Base-by-base conservation (phyloP, 2,888 invertebrate species). In the Scrobipalpa atriplicella region DNA sequence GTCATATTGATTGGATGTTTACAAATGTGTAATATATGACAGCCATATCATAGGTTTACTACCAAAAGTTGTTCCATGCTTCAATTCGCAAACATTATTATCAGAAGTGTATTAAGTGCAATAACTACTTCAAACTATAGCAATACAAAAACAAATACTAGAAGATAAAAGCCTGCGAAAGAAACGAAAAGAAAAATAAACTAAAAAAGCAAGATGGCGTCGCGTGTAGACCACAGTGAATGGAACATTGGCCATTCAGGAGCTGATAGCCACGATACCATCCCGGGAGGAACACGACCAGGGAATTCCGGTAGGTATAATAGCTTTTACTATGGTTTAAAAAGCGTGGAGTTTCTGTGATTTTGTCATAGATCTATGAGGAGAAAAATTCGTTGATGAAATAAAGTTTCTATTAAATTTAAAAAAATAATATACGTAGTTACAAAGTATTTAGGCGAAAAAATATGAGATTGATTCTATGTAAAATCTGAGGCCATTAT, bases 161-260 rank as follows among this genome's bases (percentile, higher is more conserved):
- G 29, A 29, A 29, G 29, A 2, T 29, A 2, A 3, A 29, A n/a
- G n/a, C 29, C 29, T 36, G 29, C 16, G 8, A 58, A 16, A 58
- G 38, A 62, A 47, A 43, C 29, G 8, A 47, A 29, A 62, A 41
- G 9, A 61, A 39, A 61, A 47, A 47, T 29, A 19, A 21, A 11
- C 3, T 21, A 36, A 62, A 21, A 43, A 11, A n/a, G 2, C 29
- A 16, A 18, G 7, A 62, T 19, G 38, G 61, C 47, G 39, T 52
- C 11, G 64, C 64, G 64, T 64, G 64, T 64, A 56, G n/a, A 16
- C 18, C 67, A 67, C 67, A 54, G 52, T 74, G 73, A 74, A 73
- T 73, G 70, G 73, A 68, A 70, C 70, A 71, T 67, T 62, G 62
- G 18, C 72, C 73, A 73, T 73, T 73, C 68, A 73, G 58, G 16